Evolutionary conservation across 1,140 invertebrate genomes (phyloP), one percentile per base, ranked within the genome.

Genomic region (Drosophila fuyamai): DNA sequence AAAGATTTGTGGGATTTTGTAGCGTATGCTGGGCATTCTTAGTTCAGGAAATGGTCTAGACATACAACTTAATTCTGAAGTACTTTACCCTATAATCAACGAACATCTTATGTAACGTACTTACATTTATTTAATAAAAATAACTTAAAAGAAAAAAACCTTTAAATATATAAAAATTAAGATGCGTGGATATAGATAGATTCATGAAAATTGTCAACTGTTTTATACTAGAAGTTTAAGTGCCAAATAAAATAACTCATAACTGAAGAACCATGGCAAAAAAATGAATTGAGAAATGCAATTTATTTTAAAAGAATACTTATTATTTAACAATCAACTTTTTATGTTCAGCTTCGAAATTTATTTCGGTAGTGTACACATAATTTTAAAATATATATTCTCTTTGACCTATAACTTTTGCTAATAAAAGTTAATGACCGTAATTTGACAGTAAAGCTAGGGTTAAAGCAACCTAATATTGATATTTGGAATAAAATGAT

Each of bases 1-100:
- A 27, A 14, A 38, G 44, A 41, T 36, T 57, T 41, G 14, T 36
- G 12, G 12, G 32, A 71, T 66, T 66, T 27, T 43, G 23, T n/a
- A 18, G 51, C 36, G 46, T 38, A 48, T 46, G 23, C 12, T 48
- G 29, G 8, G 29, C 16, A 16, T 23, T 27, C n/a, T 7, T 10
- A 7, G 32, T 18, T 50, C 62, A 7, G 40, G 13, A 62, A 61
- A 35, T 12, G 9, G 27, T n/a, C 13, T 35, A 35, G 16, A n/a
- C 18, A n/a, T 29, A 9, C 9, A 1, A 12, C 10, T 5, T 12
- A 29, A 32, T 18, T n/a, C 4, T 16, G 6, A 23, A 1, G 5
- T 27, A 16, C 1, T 27, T 35, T 16, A 51, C 10, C 23, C 23
- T 23, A 4, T 23, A 23, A 23, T 23, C 23, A 23, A 23, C 18